These are phyloP conservation scores for Scomber japonicus DNA, from an alignment of 2,113 vertebrate genomes.

Conservation along the genomic window DNA sequence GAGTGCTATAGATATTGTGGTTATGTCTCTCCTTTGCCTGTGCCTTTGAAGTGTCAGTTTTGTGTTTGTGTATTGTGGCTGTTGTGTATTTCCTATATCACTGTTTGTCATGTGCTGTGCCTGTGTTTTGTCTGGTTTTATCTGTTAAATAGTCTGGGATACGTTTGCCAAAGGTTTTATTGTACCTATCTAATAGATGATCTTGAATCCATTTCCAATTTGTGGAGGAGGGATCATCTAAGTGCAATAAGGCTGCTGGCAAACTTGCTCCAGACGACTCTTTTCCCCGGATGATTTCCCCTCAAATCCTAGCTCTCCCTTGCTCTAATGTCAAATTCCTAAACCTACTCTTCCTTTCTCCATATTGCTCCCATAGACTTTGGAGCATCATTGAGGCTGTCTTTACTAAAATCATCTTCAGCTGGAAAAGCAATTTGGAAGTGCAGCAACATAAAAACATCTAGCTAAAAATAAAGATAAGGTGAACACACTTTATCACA, in stretches of 20 bases:
- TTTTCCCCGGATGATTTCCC: conserved; percentile 69
- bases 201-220: conserved; percentile 63
- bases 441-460: conserved; percentile 16
- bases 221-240: conserved; percentile 77
- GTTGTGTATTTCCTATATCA: conserved; percentile 50
- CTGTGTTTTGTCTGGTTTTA: conserved; percentile 71
- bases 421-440: conserved; percentile 32
- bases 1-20: conserved; percentile 42
- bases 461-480: conserved; percentile 20
- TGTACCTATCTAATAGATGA: conserved; percentile 70
- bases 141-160: conserved; percentile 73
- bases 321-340: conserved; percentile 61
- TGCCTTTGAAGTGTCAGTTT: conserved; percentile 61
- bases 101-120: conserved; percentile 63
- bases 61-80: conserved; percentile 68
- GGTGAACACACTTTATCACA: conserved; percentile 38
- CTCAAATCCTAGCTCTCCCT: conserved; percentile 65
- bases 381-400: conserved; percentile 57
- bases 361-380: conserved; percentile 73
- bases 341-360: conserved; percentile 66
- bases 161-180: conserved; percentile 73
- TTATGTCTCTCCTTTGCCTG: conserved; percentile 39
- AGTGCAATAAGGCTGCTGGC: conserved; percentile 74
- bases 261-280: conserved; percentile 72
- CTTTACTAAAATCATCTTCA: conserved; percentile 8